Conservation (phyloP, 2,888 invertebrate genomes). For the Drosophila vallismaia region DNA sequence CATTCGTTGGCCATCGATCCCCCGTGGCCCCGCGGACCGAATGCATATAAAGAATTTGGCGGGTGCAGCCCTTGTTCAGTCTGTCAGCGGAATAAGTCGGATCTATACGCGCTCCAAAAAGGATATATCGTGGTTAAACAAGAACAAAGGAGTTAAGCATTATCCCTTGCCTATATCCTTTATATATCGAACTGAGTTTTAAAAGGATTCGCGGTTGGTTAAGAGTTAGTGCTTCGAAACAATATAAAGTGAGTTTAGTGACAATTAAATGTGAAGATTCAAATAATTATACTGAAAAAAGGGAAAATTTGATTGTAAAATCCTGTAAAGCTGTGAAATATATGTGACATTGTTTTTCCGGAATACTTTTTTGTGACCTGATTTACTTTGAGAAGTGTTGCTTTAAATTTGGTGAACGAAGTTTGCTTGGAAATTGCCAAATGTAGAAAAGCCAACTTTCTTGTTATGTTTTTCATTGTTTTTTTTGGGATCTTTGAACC, state of each 20-base stretch:
- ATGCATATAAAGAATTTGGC: constrained; percentile 61
- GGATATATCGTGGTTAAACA: constrained; percentile 21
- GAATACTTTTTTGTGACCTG: neutral
- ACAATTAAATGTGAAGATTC: neutral
- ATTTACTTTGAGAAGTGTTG: neutral
- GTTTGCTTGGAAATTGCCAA: neutral
- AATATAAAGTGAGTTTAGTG: constrained; percentile 1
- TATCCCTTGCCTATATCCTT: constrained; percentile 18
- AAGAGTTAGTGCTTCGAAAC: constrained; percentile 1
- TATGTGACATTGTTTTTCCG: neutral
- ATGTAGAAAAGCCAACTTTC: neutral
- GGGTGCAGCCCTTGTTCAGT: constrained; percentile 65
- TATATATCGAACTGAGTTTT: neutral
- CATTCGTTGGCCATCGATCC: constrained; percentile 23
- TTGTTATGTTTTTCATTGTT: neutral
- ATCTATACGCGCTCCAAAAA: constrained; percentile 47
- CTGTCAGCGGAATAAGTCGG: constrained; percentile 59
- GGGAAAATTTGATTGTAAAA: neutral
- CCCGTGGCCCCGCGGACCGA: constrained; percentile 28
- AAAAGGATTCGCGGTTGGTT: constrained; percentile 36
- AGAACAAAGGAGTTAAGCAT: constrained; percentile 12
- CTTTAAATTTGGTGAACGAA: too few species aligned
- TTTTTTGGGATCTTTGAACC: constrained; percentile 11
- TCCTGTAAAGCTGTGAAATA: neutral
- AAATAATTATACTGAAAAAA: neutral